Conservation (phyloP, 2,113 vertebrate species). For the Neogobius melanostomus region DNA sequence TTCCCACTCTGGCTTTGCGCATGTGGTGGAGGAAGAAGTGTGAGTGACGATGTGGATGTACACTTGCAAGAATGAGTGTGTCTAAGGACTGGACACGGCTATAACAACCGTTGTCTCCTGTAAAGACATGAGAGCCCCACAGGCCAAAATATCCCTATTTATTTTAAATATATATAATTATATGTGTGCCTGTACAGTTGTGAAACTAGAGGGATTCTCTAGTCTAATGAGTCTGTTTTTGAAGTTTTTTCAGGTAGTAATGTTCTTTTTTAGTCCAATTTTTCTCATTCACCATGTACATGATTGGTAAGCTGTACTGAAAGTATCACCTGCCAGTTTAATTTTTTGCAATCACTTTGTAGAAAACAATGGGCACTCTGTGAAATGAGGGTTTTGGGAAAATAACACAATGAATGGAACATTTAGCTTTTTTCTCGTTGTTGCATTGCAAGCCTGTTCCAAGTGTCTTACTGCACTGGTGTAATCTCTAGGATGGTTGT, state of each 20-base stretch:
- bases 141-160: constrained; percentile 78
- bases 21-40: constrained; percentile 53
- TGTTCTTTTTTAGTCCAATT: constrained; percentile 65
- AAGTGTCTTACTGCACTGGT: constrained; percentile 67
- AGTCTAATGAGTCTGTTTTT: constrained; percentile 65
- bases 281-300: constrained; percentile 62
- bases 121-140: constrained; percentile 47
- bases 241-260: constrained; percentile 75
- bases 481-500: constrained; percentile 67
- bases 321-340: constrained; percentile 54
- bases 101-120: constrained; percentile 41
- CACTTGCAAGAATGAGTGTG: constrained; percentile 5
- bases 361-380: constrained; percentile 39
- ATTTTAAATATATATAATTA: constrained; percentile 78
- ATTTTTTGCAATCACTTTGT: constrained; percentile 54
- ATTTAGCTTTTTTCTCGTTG: constrained; percentile 52
- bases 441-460: constrained; percentile 71
- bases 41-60: constrained; percentile 40
- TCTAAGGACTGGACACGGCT: constrained; percentile 1
- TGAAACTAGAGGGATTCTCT: constrained; percentile 73
- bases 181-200: constrained; percentile 81
- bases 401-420: constrained; percentile 47
- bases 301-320: constrained; percentile 69
- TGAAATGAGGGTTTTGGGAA: constrained; percentile 40
- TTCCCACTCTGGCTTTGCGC: constrained; percentile 58